These are phyloP conservation scores for Patagioenas fasciata DNA, from an alignment of 2,113 vertebrate species.

Conservation along the genomic window DNA sequence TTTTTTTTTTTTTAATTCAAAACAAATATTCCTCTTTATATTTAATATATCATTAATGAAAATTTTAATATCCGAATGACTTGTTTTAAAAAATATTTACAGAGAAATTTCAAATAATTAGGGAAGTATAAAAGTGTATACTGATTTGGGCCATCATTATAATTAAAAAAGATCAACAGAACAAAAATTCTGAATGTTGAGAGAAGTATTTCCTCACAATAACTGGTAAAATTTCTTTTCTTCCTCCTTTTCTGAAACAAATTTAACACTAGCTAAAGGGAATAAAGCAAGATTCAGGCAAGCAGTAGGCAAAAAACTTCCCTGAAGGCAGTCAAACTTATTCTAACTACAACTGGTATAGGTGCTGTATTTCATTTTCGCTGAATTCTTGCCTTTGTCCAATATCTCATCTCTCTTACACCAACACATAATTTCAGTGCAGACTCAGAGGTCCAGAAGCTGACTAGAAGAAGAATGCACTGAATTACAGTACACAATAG, in stretches of 20 bases:
- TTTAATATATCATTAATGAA: background rate
- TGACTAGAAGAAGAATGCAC: background rate
- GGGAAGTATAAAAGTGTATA: background rate
- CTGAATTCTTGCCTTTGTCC: background rate
- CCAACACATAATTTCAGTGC: background rate
- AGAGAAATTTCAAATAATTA: background rate
- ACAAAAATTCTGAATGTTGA: background rate
- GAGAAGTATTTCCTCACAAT: background rate
- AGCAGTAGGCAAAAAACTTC: background rate
- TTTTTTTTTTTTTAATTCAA: background rate
- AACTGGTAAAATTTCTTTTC: background rate
- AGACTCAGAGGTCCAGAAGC: background rate
- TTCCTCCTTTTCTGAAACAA: background rate
- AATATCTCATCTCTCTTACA: background rate
- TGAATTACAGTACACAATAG: background rate
- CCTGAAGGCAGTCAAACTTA: background rate
- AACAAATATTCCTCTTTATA: background rate
- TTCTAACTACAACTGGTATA: background rate
- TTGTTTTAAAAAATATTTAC: background rate
- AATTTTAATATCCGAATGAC: background rate
- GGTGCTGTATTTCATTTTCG: background rate
- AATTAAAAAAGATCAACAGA: background rate
- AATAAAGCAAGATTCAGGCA: background rate
- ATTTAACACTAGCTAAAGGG: background rate
- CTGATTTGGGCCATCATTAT: background rate